Evolutionary conservation across 1,140 invertebrate species (phyloP).

Genomic region (Drusus annulatus): DNA sequence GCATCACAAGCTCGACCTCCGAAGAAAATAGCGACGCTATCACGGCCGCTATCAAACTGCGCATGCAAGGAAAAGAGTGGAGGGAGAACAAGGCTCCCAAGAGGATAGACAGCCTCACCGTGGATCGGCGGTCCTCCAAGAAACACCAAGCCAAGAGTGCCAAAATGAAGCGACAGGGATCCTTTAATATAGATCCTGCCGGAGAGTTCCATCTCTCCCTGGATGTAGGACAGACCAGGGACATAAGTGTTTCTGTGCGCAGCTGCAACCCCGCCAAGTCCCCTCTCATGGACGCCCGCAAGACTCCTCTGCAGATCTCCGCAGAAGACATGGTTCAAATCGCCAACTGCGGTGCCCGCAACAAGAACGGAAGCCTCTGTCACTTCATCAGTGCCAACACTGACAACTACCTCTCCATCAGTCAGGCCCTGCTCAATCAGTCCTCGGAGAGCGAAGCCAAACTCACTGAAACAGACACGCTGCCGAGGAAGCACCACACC

Average conservation of each 20-base stretch:
- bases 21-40: constrained; percentile 53
- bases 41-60: constrained; percentile 44
- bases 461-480: constrained; percentile 31
- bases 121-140: constrained; percentile 46
- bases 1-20: constrained; percentile 50
- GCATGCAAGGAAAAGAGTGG: constrained; percentile 53
- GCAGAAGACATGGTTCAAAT: constrained; percentile 67
- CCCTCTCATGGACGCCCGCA: constrained; percentile 48
- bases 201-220: constrained; percentile 44
- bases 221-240: constrained; percentile 42
- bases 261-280: constrained; percentile 45
- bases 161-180: constrained; percentile 52
- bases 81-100: constrained; percentile 45
- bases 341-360: constrained; percentile 66
- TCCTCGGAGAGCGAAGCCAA: constrained; percentile 42
- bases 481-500: constrained; percentile 14
- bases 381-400: constrained; percentile 61
- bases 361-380: constrained; percentile 65
- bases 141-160: constrained; percentile 47
- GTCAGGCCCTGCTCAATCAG: constrained; percentile 48
- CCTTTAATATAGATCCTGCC: constrained; percentile 48
- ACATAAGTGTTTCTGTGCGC: constrained; percentile 47
- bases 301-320: constrained; percentile 61
- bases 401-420: constrained; percentile 48
- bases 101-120: constrained; percentile 48